Evolutionary conservation across 1,140 invertebrate genomes (phyloP).

Genomic region (Pinna nobilis): DNA sequence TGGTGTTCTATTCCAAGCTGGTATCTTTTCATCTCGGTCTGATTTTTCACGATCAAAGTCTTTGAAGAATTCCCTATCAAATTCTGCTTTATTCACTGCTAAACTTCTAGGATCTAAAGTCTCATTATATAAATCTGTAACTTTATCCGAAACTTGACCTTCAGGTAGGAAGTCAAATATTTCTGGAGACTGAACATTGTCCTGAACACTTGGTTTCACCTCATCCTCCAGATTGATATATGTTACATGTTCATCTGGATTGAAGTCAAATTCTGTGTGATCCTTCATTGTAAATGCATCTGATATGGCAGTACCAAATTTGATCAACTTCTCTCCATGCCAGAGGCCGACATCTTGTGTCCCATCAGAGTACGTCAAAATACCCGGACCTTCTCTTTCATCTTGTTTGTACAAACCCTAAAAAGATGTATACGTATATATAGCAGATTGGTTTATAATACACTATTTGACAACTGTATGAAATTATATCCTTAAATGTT

Average conservation of each 20-base stretch:
- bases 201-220: constrained; percentile 4
- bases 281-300: constrained; percentile 64
- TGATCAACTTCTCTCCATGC: constrained; percentile 69
- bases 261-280: constrained; percentile 67
- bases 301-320: constrained; percentile 58
- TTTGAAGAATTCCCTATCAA: constrained; percentile 67
- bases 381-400: constrained; percentile 71
- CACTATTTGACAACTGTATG: no score
- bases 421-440: no score
- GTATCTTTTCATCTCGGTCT: constrained; percentile 40
- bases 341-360: constrained; percentile 72
- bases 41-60: constrained; percentile 36
- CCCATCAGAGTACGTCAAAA: constrained; percentile 68
- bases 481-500: no score
- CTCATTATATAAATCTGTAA: constrained; percentile 62
- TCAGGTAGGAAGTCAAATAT: constrained; percentile 52
- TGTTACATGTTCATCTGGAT: constrained; percentile 57
- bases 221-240: constrained; percentile 50
- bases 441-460: no score
- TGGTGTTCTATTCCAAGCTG: constrained; percentile 69
- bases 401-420: constrained; percentile 73
- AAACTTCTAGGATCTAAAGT: constrained; percentile 62
- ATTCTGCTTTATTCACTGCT: constrained; percentile 63
- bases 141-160: constrained; percentile 47
- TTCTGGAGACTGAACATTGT: constrained; percentile 38